Percentiles rank a stretch among this genome's conserved stretches.
These are phyloP conservation scores for Chrosomus eos DNA, from an alignment of 2,797 vertebrate species.

Conservation along the genomic window DNA sequence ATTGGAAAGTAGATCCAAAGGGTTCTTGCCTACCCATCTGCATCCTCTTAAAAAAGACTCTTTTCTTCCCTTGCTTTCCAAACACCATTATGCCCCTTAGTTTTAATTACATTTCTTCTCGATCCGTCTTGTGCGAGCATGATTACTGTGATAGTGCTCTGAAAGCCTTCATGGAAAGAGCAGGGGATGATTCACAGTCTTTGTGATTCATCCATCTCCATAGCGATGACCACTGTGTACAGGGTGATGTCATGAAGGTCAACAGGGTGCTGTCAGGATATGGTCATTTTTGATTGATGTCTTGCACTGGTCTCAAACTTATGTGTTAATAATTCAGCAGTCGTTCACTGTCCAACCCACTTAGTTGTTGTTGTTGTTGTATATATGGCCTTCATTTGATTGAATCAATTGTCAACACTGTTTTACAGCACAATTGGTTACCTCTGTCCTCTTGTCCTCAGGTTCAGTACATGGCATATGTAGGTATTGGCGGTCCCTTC, in stretches of 20 bases:
- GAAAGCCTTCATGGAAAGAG: constrained; percentile 13
- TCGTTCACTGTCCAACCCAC: neutral
- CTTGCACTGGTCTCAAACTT: neutral
- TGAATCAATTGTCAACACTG: neutral
- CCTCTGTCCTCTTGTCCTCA: constrained; percentile 56
- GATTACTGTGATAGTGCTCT: constrained; percentile 26
- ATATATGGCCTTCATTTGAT: neutral
- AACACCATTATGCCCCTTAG: constrained; percentile 10
- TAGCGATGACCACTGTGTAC: constrained; percentile 10
- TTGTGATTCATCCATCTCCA: constrained; percentile 50
- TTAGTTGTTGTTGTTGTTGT: neutral
- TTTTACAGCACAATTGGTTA: neutral
- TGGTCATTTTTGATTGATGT: constrained; percentile 1
- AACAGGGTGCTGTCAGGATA: constrained; percentile 5
- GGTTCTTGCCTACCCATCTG: constrained; percentile 6
- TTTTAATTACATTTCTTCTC: constrained; percentile 22
- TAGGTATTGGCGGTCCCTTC: constrained; percentile 77
- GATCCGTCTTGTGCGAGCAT: neutral
- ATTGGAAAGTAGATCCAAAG: neutral
- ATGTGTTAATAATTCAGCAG: constrained; percentile 7
- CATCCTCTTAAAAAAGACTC: neutral
- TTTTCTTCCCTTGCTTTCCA: constrained; percentile 8
- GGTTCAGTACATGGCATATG: constrained; percentile 83
- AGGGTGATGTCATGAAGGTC: constrained; percentile 36
- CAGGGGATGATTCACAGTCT: constrained; percentile 47